Evolutionary conservation across 2,888 invertebrate species (phyloP), one percentile per base, ranked within the genome.

Genomic region (Ochlodes sylvanus): DNA sequence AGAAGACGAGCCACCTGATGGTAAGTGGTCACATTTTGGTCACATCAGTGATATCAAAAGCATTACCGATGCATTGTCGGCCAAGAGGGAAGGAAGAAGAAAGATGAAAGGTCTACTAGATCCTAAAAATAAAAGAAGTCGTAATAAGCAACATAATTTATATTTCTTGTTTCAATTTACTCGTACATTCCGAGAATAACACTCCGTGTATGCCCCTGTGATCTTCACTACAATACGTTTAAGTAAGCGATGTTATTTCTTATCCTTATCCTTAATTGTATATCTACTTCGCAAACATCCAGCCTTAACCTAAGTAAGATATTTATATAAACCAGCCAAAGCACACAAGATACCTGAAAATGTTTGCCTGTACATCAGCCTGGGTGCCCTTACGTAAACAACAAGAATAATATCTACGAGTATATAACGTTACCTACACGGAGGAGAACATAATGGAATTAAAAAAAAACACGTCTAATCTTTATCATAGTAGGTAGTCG

Each of bases 201-300:
- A 21, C 21, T 27, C 19, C 6, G 0, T 50, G 19, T 19, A 12
- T 50, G 19, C 5, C 14, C 21, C 14, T 27, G 52, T 14, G 52
- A 27, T 52, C 21, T 52, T 27, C 14, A 52, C 21, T 21, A 52
- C 52, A 27, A 27, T 52, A 52, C 14, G 50, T 50, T 52, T 52
- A 21, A 21, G 14, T 27, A 21, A 52, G 27, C 21, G 14, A 14
- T 27, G 52, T 52, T 52, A 27, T 52, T 52, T 52, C 52, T 14
- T 27, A 27, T 27, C 21, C 52, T 14, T 27, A 27, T 27, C 21
- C 52, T 27, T 52, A 52, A 52, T 52, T 52, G 14, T 52, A 52
- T 50, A 52, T 27, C 21, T 52, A 52, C 52, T 14, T 27, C 21
- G 52, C 21, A 52, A 52, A 52, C 52, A 52, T 52, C 52, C 52